Evolutionary conservation across 2,888 invertebrate species (phyloP).

Genomic region (Drosophila flavopinicola): DNA sequence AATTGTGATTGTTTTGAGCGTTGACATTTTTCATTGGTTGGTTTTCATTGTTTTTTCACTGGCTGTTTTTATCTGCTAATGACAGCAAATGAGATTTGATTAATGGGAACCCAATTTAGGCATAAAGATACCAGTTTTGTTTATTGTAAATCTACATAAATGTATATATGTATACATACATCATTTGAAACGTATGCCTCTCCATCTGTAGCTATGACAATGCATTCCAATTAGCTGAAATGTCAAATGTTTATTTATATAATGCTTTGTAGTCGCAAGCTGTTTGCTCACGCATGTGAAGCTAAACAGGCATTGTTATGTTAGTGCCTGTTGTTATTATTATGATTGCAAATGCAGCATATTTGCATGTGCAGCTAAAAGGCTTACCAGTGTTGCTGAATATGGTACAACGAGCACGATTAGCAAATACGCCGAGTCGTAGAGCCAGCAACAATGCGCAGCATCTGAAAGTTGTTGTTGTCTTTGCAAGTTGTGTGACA

Average conservation of each 20-base stretch:
- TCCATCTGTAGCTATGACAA: neutral
- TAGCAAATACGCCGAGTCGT: conserved; percentile 13
- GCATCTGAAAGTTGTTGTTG: conserved; percentile 10
- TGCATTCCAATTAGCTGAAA: conserved; percentile 51
- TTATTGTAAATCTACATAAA: neutral
- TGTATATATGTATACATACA: neutral
- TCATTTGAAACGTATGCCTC: neutral
- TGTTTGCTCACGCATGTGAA: conserved; percentile 12
- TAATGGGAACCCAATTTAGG: neutral
- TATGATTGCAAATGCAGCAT: conserved; percentile 1
- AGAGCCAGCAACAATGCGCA: conserved; percentile 1
- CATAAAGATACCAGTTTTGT: neutral
- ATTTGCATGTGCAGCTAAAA: conserved; percentile 4
- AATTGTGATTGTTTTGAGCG: conserved; percentile 4
- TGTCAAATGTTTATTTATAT: conserved; percentile 35
- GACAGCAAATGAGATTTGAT: neutral
- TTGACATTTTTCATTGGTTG: conserved; percentile 1
- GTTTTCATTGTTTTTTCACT: neutral
- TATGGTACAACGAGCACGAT: conserved; percentile 5
- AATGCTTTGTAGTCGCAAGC: conserved; percentile 18
- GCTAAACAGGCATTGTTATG: conserved; percentile 11
- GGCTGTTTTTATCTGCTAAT: neutral
- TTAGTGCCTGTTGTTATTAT: neutral
- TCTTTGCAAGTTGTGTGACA: conserved; percentile 18
- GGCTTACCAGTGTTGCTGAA: conserved; percentile 2